These are phyloP conservation scores for Dorcus parallelipipedus DNA, from an alignment of 2,888 invertebrate species.

Conservation along the genomic window DNA sequence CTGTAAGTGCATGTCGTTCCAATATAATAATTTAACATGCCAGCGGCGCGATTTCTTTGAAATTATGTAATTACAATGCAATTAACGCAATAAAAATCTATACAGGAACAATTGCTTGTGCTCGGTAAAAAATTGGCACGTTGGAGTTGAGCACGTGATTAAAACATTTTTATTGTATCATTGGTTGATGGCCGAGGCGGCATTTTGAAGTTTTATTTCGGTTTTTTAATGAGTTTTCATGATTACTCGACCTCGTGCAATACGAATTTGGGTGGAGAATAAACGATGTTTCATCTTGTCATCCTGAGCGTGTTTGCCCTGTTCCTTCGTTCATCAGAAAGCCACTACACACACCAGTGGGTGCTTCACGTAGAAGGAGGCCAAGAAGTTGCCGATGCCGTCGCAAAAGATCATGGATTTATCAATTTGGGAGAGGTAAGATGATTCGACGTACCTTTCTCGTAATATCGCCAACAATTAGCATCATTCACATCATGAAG, in stretches of 20 bases:
- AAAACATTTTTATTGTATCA: too few relatives aligned
- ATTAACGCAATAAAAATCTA: too few relatives aligned
- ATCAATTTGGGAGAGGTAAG: slow-evolving; percentile 81
- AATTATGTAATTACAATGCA: too few relatives aligned
- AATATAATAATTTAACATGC: not conserved
- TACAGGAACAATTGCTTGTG: too few relatives aligned
- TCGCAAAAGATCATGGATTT: slow-evolving; percentile 81
- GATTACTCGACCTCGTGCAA: not conserved
- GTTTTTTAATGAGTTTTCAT: not conserved
- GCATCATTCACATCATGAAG: too few relatives aligned
- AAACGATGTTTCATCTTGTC: slow-evolving; percentile 14
- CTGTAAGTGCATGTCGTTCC: not conserved
- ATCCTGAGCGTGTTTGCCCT: slow-evolving; percentile 11
- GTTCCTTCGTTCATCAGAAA: slow-evolving; percentile 11
- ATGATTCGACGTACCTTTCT: too few relatives aligned
- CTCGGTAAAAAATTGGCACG: too few relatives aligned
- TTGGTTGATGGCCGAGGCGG: too few relatives aligned
- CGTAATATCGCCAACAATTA: too few relatives aligned
- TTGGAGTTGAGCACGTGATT: too few relatives aligned
- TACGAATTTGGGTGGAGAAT: not conserved
- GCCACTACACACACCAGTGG: slow-evolving; percentile 76
- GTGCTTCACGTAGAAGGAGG: slow-evolving; percentile 76
- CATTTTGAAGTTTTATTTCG: too few relatives aligned
- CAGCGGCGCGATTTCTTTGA: too few relatives aligned
- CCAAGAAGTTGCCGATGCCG: slow-evolving; percentile 62